A percentile compares a stretch with the other conserved stretches of the same genome.
Conservation (phyloP, 1,140 invertebrate genomes). For the Trichonephila clavata region DNA sequence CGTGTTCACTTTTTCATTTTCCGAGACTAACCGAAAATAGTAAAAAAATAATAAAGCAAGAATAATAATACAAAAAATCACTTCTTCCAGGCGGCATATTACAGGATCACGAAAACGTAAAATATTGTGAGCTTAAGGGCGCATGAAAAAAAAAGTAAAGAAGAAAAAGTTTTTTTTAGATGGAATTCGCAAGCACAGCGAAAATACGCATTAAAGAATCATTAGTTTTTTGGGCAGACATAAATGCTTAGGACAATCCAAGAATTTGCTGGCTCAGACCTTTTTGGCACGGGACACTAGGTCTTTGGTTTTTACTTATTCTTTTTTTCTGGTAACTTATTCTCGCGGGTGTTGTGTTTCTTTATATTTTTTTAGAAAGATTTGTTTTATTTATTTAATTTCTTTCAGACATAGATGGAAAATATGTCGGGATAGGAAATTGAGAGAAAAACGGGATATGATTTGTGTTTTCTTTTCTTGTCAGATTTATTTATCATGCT, state of each 20-base stretch:
- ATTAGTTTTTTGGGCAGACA: slow-evolving; percentile 72
- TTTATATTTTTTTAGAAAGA: background rate
- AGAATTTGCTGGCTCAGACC: slow-evolving; percentile 65
- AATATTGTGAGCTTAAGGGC: slow-evolving; percentile 68
- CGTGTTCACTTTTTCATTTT: slow-evolving; percentile 62
- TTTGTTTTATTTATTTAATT: slow-evolving; percentile 61
- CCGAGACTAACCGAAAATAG: slow-evolving; percentile 27
- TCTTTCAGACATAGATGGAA: slow-evolving; percentile 45
- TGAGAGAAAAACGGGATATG: slow-evolving; percentile 47
- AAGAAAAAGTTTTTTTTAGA: background rate
- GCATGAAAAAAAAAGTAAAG: background rate
- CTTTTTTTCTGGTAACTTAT: slow-evolving; percentile 21
- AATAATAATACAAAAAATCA: background rate
- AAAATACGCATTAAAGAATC: slow-evolving; percentile 74
- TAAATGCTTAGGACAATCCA: slow-evolving; percentile 68
- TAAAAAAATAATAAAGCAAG: background rate
- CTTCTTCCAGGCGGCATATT: slow-evolving; percentile 15
- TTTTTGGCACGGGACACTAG: slow-evolving; percentile 19
- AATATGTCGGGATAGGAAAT: slow-evolving; percentile 46
- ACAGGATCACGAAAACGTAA: slow-evolving; percentile 69
- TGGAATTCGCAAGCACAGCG: slow-evolving; percentile 64
- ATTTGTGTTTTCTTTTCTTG: slow-evolving; percentile 16
- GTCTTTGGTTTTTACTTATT: slow-evolving; percentile 42
- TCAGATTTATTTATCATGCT: slow-evolving; percentile 23
- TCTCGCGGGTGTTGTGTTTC: slow-evolving; percentile 42